Base-by-base conservation (phyloP, 2,797 vertebrate species). In the Acipenser ruthenus region DNA sequence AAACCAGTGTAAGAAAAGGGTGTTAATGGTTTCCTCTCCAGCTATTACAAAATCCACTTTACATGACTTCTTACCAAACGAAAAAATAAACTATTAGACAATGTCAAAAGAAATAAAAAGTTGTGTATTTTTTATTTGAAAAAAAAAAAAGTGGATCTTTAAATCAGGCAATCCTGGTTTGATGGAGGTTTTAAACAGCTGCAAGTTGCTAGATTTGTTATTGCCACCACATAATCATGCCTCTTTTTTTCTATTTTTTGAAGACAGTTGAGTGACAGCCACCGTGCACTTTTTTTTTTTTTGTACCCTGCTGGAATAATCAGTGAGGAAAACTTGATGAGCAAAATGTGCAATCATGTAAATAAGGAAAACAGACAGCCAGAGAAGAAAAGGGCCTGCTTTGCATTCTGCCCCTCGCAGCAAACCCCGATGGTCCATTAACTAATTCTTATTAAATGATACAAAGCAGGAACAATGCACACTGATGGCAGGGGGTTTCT, bases 301-400 rank as follows among this genome's bases (percentile, higher is more conserved):
- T 37, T 37, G 23, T 37, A 37, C 18, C 18, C 47, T 59, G 5
- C 58, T 65, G 68, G 51, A 80, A 82, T 74, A 79, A 74, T 75
- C 67, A 62, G 75, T 73, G 79, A 83, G 78, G 75, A 80, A 84
- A 79, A 80, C 10, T 52, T 51, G 55, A 52, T 60, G 77, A 74
- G 74, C 73, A 83, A 75, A 78, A 79, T 64, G 74, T 72, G 83
- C 77, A 86, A 81, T 85, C 78, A 84, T 88, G 83, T 80, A 84
- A 86, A 88, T 85, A 74, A 80, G 73, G 69, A 70, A 49, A 8
- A 66, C 72, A 74, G 62, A 72, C 74, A 77, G 72, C 70, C n/a
- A 65, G 23, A 74, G 82, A 81, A 77, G 23, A 37, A 77, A 76
- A 80, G 75, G 23, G 48, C 67, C 81, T 84, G 78, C 83, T 88